Evolutionary conservation across 30 jellyfish, hydroid and myxozoan species (phyloP), one percentile per base, ranked within the genome.

Genomic region (Aurelia coerulea): DNA sequence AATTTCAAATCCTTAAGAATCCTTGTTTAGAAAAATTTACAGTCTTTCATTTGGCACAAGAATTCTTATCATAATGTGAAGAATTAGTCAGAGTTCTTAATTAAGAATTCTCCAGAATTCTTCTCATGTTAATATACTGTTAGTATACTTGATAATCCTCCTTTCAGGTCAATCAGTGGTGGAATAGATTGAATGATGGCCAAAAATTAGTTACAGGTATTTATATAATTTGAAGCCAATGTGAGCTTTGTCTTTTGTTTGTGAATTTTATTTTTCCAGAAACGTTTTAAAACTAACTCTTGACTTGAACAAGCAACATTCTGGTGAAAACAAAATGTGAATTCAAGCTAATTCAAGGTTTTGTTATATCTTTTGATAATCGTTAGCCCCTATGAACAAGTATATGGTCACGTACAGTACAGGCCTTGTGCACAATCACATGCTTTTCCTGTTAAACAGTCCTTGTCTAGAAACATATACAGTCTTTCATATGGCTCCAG

Each of bases 121-220:
- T 46, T 46, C 2, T 46, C 14, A 9, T 46, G 1, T 46, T 46
- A 46, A 46, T 0, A 7, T 46, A 6, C 56, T 46, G 56, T 46
- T 23, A 46, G 56, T 4, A 46, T 46, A 46, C 56, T 46, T 14
- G 2, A 46, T 7, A 46, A 46, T 46, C 56, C 56, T 64, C 1
- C 62, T 78, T 72, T 16, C 69, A 83, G 96, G 75, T 89, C 6
- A 94, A 94, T 62, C 69, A 84, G 51, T 94, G 99, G 99, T 94
- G 99, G 99, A 94, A 94, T 75, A 65, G 78, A 29, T 75, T 94
- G 62, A 65, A 63, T 63, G 97, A 94, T 12, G 99, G 99, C 31
- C 96, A 85, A 19, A 94, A 94, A 56, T 78, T 88, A 19, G 97
- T 88, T 33, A 66, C 96, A 31, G 90, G 96, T 88, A 70, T 46